phyloP scores from a whole-genome alignment of 2,888 invertebrate genomes.

The Eupithecia subumbrata region DNA sequence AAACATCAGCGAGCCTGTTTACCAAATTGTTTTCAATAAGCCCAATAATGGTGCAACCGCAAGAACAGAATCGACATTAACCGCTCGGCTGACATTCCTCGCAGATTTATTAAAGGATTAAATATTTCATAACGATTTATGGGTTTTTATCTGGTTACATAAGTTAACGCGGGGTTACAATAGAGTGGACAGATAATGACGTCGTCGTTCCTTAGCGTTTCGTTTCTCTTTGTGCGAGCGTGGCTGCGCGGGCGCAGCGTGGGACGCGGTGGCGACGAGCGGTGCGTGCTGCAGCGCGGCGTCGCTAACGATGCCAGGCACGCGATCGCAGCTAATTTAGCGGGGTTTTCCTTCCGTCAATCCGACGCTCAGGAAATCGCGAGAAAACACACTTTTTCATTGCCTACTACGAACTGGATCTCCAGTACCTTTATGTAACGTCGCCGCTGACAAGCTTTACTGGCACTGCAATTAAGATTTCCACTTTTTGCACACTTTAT shows the following conservation, averaged over 20 bases:
- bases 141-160: constrained; percentile 73
- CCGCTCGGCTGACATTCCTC: constrained; percentile 65
- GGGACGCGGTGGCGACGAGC: constrained; percentile 40
- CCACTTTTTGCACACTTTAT: constrained; percentile 82
- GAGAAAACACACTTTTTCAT: constrained; percentile 81
- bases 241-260: constrained; percentile 47
- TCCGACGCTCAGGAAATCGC: constrained; percentile 75
- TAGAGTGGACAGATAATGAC: constrained; percentile 69
- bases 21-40: constrained; percentile 83
- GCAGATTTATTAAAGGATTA: constrained; percentile 70
- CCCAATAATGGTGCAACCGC: constrained; percentile 74
- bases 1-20: constrained; percentile 78
- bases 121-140: constrained; percentile 74
- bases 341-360: constrained; percentile 81
- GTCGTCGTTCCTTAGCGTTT: constrained; percentile 59
- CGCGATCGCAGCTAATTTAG: constrained; percentile 75
- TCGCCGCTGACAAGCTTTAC: constrained; percentile 74
- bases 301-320: constrained; percentile 72
- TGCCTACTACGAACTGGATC: constrained; percentile 75
- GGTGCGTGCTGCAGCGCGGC: constrained; percentile 45
- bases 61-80: constrained; percentile 61
- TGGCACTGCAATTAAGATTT: constrained; percentile 79
- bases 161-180: constrained; percentile 67
- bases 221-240: constrained; percentile 54
- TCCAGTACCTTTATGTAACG: constrained; percentile 78